Conservation (phyloP, 2,113 vertebrate genomes). For the Oxyura jamaicensis region DNA sequence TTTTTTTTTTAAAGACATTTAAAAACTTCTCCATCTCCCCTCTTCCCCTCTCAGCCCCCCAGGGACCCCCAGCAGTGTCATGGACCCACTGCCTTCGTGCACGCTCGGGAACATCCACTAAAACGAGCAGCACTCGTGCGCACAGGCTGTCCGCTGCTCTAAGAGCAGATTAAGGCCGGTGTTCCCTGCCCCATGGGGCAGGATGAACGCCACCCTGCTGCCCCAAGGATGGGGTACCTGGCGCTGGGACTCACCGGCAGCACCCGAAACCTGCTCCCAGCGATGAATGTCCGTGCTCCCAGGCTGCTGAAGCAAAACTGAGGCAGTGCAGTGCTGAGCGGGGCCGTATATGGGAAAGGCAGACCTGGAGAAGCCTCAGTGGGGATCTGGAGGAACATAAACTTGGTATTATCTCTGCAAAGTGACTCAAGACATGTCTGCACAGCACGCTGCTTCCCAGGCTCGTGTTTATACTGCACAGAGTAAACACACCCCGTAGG, state of each 20-base stretch:
- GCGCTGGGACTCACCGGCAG: background rate
- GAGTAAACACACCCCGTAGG: background rate
- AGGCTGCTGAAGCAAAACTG: background rate
- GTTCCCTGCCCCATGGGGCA: background rate
- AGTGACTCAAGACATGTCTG: constrained; percentile 12
- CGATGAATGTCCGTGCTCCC: background rate
- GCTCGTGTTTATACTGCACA: background rate
- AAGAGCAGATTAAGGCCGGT: background rate
- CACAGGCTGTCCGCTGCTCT: accelerated
- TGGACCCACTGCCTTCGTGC: too few species aligned
- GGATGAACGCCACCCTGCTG: accelerated
- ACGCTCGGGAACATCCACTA: background rate
- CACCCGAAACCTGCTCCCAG: accelerated
- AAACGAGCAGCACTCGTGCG: accelerated
- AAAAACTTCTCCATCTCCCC: background rate
- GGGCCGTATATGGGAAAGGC: constrained; percentile 20
- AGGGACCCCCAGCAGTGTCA: too few species aligned
- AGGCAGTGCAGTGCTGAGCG: background rate
- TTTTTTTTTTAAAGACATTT: background rate
- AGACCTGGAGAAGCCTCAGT: background rate
- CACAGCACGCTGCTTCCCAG: background rate
- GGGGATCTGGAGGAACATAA: background rate
- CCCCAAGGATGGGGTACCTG: accelerated
- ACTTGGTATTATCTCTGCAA: background rate
- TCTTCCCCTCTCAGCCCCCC: background rate